Percentiles rank a stretch among this genome's conserved stretches.
These are phyloP conservation scores for Vulpes ferrilata DNA, from an alignment of 2,113 vertebrate species.

Conservation along the genomic window DNA sequence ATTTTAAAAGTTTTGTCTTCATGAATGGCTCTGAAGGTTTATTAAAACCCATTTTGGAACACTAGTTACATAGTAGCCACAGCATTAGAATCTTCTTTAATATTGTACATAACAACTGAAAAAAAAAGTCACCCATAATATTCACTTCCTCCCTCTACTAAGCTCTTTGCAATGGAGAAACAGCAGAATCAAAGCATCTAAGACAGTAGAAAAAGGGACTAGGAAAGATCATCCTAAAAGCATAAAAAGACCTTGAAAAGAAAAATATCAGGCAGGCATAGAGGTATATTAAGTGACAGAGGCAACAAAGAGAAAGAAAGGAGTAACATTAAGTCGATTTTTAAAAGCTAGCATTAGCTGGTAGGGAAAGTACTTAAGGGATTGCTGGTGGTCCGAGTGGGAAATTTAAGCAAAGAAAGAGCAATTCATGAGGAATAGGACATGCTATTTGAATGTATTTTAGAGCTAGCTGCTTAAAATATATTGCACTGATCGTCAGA, in stretches of 20 bases:
- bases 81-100: constrained; percentile 44
- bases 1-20: constrained; percentile 24
- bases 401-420: constrained; percentile 78
- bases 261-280: constrained; percentile 69
- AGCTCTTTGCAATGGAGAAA: constrained; percentile 66
- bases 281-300: constrained; percentile 77
- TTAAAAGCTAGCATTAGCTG: constrained; percentile 84
- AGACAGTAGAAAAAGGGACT: constrained; percentile 61
- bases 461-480: constrained; percentile 75
- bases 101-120: constrained; percentile 34
- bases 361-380: constrained; percentile 80
- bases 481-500: constrained; percentile 62
- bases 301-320: constrained; percentile 79
- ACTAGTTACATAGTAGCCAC: constrained; percentile 14
- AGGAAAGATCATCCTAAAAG: constrained; percentile 77
- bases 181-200: constrained; percentile 69
- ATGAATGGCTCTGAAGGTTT: constrained; percentile 41
- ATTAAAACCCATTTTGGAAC: constrained; percentile 41
- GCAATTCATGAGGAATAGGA: constrained; percentile 69
- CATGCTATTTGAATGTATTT: constrained; percentile 76
- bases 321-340: constrained; percentile 79
- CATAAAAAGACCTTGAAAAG: constrained; percentile 75
- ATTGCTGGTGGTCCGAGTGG: constrained; percentile 77
- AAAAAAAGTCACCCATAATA: constrained; percentile 55
- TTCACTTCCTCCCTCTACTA: constrained; percentile 63